phyloP scores from a whole-genome alignment of 2,888 invertebrate species.

The Nemapogon koenigi region DNA sequence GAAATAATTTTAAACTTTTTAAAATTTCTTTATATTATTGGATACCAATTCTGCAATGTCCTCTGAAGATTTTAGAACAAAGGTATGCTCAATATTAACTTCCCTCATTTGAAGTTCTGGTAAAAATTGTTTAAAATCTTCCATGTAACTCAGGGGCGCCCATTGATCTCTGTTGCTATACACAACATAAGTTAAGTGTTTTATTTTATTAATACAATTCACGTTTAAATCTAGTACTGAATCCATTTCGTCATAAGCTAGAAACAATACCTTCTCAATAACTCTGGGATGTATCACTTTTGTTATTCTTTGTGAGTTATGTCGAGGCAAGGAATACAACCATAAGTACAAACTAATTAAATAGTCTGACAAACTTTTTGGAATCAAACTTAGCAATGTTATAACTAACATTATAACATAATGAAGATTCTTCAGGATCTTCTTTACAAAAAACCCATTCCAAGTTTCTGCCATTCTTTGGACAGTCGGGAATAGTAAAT shows the following conservation, averaged over 20 bases:
- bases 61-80: slow-evolving; percentile 73
- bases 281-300: slow-evolving; percentile 67
- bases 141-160: slow-evolving; percentile 78
- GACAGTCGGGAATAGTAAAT: slow-evolving; percentile 86
- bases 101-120: slow-evolving; percentile 33
- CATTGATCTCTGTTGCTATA: slow-evolving; percentile 84
- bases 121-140: slow-evolving; percentile 57
- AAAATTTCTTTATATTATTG: no score
- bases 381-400: slow-evolving; percentile 54
- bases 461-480: slow-evolving; percentile 80
- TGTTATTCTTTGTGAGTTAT: slow-evolving; percentile 52
- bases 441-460: slow-evolving; percentile 76
- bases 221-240: slow-evolving; percentile 71
- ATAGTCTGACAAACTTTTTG: slow-evolving; percentile 48
- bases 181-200: slow-evolving; percentile 65
- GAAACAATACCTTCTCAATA: slow-evolving; percentile 68
- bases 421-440: slow-evolving; percentile 52
- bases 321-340: slow-evolving; percentile 51
- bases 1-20: no score
- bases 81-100: slow-evolving; percentile 71
- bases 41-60: slow-evolving; percentile 58
- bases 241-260: slow-evolving; percentile 85
- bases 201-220: slow-evolving; percentile 69
- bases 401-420: slow-evolving; percentile 35
- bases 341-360: slow-evolving; percentile 64